Evolutionary conservation across 2,888 invertebrate species (phyloP).

Genomic region (Sinotaia quadrata): DNA sequence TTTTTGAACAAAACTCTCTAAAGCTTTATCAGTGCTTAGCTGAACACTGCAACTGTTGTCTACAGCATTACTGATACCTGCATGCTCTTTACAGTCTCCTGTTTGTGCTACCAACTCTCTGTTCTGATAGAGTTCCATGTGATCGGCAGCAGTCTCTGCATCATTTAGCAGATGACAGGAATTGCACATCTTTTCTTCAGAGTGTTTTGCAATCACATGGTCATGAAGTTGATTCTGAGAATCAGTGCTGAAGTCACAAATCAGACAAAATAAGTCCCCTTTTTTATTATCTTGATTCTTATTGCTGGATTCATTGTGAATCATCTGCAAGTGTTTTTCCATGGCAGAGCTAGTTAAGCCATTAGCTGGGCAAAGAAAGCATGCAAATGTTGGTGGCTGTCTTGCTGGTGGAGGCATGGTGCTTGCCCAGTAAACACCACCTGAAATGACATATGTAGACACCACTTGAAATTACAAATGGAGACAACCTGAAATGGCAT

Average conservation of each 20-base stretch:
- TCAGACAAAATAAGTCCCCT: background rate
- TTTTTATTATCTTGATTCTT: background rate
- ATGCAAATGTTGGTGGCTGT: slow-evolving; percentile 66
- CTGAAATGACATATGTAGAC: too few relatives aligned
- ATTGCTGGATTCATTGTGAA: background rate
- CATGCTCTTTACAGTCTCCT: too few relatives aligned
- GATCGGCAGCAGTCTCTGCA: slow-evolving; percentile 78
- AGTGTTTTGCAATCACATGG: slow-evolving; percentile 85
- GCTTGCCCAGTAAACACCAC: too few relatives aligned
- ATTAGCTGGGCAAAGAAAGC: slow-evolving; percentile 89
- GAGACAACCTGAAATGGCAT: too few relatives aligned
- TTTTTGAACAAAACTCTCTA: too few relatives aligned
- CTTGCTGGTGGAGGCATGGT: slow-evolving; percentile 1
- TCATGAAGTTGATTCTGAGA: slow-evolving; percentile 78
- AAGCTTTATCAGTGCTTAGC: too few relatives aligned
- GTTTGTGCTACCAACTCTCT: too few relatives aligned
- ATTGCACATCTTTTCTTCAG: slow-evolving; percentile 84
- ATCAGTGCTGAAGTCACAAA: slow-evolving; percentile 4
- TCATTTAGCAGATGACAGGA: slow-evolving; percentile 87
- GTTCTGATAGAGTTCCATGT: too few relatives aligned
- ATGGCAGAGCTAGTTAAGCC: slow-evolving; percentile 74
- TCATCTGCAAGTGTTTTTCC: slow-evolving; percentile 2
- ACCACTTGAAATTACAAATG: too few relatives aligned
- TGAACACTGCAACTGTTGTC: too few relatives aligned
- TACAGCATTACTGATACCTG: too few relatives aligned